These are phyloP conservation scores for Mungos mungo DNA, from an alignment of 2,113 vertebrate species.

Conservation along the genomic window DNA sequence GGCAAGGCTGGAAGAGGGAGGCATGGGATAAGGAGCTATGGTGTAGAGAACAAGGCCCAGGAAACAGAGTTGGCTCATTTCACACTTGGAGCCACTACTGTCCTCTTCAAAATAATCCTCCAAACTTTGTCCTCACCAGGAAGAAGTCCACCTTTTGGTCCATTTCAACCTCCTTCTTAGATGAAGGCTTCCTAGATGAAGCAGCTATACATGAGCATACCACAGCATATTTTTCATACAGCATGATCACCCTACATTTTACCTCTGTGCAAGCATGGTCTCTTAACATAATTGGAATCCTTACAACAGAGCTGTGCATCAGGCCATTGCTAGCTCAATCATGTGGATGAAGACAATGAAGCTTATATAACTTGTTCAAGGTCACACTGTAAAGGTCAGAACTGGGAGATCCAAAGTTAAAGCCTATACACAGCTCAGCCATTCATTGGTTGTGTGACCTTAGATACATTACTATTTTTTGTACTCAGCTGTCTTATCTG, in stretches of 20 bases:
- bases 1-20: neutral
- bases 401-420: neutral
- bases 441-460: neutral
- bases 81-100: neutral
- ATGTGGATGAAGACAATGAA: neutral
- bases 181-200: neutral
- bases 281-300: neutral
- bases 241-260: neutral
- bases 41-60: neutral
- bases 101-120: neutral
- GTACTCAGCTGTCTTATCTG: neutral
- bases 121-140: neutral
- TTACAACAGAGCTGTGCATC: neutral
- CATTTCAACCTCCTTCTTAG: neutral
- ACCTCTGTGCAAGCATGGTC: neutral
- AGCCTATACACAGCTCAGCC: neutral
- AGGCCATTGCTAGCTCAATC: no score
- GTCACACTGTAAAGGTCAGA: neutral
- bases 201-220: accelerated
- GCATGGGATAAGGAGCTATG: no score
- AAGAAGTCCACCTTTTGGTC: neutral
- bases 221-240: accelerated
- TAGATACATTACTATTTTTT: neutral
- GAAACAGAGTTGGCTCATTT: neutral
- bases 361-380: neutral